These are phyloP conservation scores for Tethya wilhelma DNA, from an alignment of 37 sponge, comb jelly and placozoan species.

Conservation along the genomic window DNA sequence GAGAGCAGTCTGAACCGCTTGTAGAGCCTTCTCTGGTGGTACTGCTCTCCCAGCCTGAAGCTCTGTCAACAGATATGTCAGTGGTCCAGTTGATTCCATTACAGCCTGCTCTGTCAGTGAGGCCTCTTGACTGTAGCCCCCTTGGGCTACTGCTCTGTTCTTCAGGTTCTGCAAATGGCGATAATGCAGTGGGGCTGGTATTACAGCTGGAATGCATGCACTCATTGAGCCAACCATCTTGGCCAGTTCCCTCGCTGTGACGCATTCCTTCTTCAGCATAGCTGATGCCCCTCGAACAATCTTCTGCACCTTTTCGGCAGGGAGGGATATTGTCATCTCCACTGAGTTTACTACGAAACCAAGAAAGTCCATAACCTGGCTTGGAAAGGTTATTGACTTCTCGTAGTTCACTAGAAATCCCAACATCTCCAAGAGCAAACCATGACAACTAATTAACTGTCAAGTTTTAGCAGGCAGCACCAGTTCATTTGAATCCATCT, in stretches of 20 bases:
- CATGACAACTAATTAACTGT: too few species aligned
- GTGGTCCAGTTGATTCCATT: too few species aligned
- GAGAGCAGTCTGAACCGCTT: too few species aligned
- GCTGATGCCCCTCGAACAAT: neutral
- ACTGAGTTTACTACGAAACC: constrained; percentile 15
- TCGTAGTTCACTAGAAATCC: constrained; percentile 33
- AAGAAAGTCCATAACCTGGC: constrained; percentile 43
- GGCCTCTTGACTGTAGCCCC: too few species aligned
- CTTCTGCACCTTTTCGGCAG: neutral
- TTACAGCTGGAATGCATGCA: neutral
- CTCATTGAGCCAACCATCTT: neutral
- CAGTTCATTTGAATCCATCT: too few species aligned
- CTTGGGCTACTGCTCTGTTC: neutral
- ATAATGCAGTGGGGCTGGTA: constrained; percentile 25
- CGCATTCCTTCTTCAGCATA: neutral
- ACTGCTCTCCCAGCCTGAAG: too few species aligned
- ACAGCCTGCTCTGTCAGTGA: too few species aligned
- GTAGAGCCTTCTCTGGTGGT: too few species aligned
- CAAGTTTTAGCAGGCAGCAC: too few species aligned
- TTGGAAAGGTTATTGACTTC: constrained; percentile 21
- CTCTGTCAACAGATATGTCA: too few species aligned
- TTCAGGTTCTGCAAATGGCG: constrained; percentile 2
- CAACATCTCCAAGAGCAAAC: constrained; percentile 21
- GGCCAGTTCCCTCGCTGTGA: neutral
- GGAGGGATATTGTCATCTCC: constrained; percentile 1